Conservation (phyloP, 2,113 vertebrate genomes). For the Gobio gobio region DNA sequence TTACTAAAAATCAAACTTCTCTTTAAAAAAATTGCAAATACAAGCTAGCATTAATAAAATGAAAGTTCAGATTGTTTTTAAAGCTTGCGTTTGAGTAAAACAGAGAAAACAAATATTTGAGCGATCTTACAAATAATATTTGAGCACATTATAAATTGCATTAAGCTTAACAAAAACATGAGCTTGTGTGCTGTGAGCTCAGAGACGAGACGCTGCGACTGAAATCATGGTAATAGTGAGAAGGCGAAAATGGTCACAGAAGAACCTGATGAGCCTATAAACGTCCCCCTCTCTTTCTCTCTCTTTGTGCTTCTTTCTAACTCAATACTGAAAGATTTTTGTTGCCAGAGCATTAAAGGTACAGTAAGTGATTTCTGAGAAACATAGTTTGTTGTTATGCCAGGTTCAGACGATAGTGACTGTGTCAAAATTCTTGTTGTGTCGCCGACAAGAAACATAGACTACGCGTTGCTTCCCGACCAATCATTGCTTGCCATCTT, state of each 20-base stretch:
- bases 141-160: conserved; percentile 26
- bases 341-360: too few species aligned
- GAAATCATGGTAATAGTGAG: conserved; percentile 30
- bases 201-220: background rate
- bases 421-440: too few species aligned
- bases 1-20: background rate
- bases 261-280: background rate
- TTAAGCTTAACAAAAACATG: conserved; percentile 36
- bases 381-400: too few species aligned
- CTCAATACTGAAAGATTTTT: background rate
- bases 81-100: background rate
- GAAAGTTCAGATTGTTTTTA: background rate
- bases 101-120: conserved; percentile 25
- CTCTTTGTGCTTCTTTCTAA: background rate
- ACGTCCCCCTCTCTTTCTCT: background rate
- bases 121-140: conserved; percentile 15
- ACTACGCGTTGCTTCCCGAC: too few species aligned
- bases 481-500: too few species aligned
- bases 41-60: background rate
- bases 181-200: conserved; percentile 4
- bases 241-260: conserved; percentile 55
- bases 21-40: background rate
- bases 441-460: too few species aligned
- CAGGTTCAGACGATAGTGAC: too few species aligned
- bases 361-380: too few species aligned